Evolutionary conservation across 1,140 invertebrate species (phyloP).

Genomic region (Sipha flava): DNA sequence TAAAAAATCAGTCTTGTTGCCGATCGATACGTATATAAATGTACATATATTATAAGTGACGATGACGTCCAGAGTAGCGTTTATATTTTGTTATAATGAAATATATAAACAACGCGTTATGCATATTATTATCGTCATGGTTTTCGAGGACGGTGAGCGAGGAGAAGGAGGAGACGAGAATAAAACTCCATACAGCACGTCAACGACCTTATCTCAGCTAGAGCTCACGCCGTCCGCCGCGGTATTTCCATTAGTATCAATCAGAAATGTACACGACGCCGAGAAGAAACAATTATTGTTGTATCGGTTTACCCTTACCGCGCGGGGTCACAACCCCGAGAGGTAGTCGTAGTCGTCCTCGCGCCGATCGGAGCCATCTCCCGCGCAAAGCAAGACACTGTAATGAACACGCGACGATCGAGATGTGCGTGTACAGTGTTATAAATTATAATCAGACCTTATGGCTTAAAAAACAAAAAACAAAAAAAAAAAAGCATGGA

Average conservation of each 20-base stretch:
- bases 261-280: neutral
- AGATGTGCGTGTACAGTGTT: too few relatives aligned
- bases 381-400: too few relatives aligned
- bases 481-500: too few relatives aligned
- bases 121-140: neutral
- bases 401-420: too few relatives aligned
- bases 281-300: neutral
- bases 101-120: neutral
- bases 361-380: neutral
- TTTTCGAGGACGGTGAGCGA: neutral
- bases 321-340: conserved; percentile 1
- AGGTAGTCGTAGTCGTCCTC: neutral
- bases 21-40: too few relatives aligned
- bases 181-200: neutral
- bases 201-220: neutral
- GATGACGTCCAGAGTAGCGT: too few relatives aligned
- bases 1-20: too few relatives aligned
- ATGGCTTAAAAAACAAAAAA: too few relatives aligned
- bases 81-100: neutral
- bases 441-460: too few relatives aligned
- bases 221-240: neutral
- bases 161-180: neutral
- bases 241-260: conserved; percentile 12
- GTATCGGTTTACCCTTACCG: neutral
- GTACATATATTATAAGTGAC: too few relatives aligned